Evolutionary conservation across 2,888 invertebrate genomes (phyloP).

Genomic region (Mythimna impura): DNA sequence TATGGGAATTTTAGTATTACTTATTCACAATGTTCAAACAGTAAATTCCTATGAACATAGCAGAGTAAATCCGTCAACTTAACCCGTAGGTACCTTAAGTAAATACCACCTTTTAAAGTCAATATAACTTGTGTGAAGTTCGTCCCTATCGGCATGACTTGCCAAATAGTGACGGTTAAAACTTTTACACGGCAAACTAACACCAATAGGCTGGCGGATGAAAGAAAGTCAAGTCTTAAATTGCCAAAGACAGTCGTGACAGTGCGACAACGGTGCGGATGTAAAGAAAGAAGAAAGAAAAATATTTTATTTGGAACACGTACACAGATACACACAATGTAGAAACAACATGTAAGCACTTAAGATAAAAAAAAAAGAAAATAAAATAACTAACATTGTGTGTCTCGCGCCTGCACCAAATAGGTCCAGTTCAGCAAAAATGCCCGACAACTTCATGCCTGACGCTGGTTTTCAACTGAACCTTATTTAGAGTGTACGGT

Average conservation of each 20-base stretch:
- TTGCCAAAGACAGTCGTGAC: background rate
- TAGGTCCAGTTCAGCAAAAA: too few species aligned
- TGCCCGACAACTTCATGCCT: too few species aligned
- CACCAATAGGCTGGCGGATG: background rate
- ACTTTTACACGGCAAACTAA: slow-evolving; percentile 8
- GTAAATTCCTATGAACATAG: slow-evolving; percentile 12
- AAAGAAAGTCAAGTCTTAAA: slow-evolving; percentile 6
- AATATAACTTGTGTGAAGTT: slow-evolving; percentile 47
- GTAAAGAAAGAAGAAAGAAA: too few species aligned
- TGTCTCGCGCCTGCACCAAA: too few species aligned
- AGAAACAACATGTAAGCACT: too few species aligned
- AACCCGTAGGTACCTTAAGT: slow-evolving; percentile 26
- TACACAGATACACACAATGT: too few species aligned
- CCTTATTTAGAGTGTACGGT: too few species aligned
- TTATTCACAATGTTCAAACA: slow-evolving; percentile 28
- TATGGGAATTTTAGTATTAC: slow-evolving; percentile 15
- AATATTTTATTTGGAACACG: too few species aligned
- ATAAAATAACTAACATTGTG: too few species aligned
- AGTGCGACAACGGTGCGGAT: background rate
- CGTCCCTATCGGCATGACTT: slow-evolving; percentile 34
- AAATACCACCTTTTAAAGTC: slow-evolving; percentile 55
- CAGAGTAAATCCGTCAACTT: slow-evolving; percentile 19
- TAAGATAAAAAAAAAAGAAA: too few species aligned
- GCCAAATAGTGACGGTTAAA: slow-evolving; percentile 30
- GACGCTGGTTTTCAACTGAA: too few species aligned